Evolutionary conservation across 2,113 vertebrate genomes (phyloP).

Genomic region (Pan troglodytes): NHGRI_mPanTro3-v2.1_pri NC_072408.2:125295501-125296000

Average conservation of each 20-base stretch:
- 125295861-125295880: neutral
- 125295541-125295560: neutral
- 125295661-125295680: neutral
- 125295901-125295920: neutral
- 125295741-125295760: neutral
- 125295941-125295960: neutral
- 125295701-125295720: neutral
- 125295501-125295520: neutral
- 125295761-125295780: neutral
- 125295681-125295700: neutral
- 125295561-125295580: neutral
- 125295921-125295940: neutral
- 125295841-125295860: neutral
- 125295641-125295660: neutral
- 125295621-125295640: neutral
- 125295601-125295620: neutral
- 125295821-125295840: neutral
- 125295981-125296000: neutral
- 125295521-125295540: neutral
- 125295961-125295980: neutral
- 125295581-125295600: neutral
- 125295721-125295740: neutral
- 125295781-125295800: neutral
- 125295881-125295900: neutral
- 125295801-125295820: neutral